Percentiles rank a stretch among this genome's conserved stretches.
Conservation (phyloP, 2,113 vertebrate species). For the Clarias batrachus region DNA sequence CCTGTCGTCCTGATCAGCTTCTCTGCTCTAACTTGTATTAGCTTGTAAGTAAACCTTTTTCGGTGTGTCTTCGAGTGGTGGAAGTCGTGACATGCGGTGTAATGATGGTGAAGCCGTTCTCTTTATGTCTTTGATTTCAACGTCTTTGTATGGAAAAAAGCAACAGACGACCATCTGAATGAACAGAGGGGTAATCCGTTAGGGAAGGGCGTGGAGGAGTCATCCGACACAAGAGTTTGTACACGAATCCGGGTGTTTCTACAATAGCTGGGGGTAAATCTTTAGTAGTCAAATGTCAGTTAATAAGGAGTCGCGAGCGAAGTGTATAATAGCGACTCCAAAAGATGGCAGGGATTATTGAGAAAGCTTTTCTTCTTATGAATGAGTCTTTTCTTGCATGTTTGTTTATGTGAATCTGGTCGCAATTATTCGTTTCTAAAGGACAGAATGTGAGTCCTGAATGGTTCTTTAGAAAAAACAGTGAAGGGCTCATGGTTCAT, state of each 20-base stretch:
- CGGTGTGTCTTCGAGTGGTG: not conserved
- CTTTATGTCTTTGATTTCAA: not conserved
- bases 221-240: not conserved
- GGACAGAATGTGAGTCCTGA: not conserved
- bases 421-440: not conserved
- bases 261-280: not conserved
- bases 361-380: not conserved
- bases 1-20: not conserved
- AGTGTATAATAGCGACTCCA: too few species aligned
- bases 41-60: not conserved
- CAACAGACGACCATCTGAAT: not conserved
- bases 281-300: not conserved
- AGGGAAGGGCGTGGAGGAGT: not conserved
- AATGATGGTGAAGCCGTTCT: not conserved
- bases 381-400: not conserved
- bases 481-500: not conserved
- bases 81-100: not conserved
- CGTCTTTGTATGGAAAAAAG: not conserved
- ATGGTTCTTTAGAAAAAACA: not conserved
- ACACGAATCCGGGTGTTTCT: not conserved
- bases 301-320: not conserved
- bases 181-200: not conserved
- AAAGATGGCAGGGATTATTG: not conserved
- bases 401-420: not conserved
- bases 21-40: not conserved